Evolutionary conservation across 2,113 vertebrate species (phyloP).

Genomic region (Bufo bufo): DNA sequence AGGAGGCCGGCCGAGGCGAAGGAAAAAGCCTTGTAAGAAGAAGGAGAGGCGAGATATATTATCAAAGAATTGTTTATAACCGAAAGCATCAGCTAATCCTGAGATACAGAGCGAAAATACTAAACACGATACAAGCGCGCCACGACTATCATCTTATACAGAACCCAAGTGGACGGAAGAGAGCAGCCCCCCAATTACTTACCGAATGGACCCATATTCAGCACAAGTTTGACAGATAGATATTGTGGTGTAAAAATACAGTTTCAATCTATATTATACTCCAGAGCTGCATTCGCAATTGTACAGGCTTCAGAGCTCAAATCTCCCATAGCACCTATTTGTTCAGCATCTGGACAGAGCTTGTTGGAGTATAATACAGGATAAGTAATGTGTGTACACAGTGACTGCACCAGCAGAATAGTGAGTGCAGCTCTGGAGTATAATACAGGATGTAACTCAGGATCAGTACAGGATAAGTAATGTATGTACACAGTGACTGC

Average conservation of each 20-base stretch:
- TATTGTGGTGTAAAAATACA: not conserved
- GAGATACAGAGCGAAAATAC: not conserved
- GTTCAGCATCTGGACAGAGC: too few species aligned
- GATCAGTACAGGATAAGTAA: too few species aligned
- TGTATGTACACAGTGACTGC: too few species aligned
- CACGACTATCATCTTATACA: not conserved
- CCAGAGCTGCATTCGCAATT: not conserved
- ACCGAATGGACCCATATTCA: too few species aligned
- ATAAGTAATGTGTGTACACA: too few species aligned
- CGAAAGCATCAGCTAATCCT: not conserved
- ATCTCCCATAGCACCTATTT: too few species aligned
- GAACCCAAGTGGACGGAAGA: not conserved
- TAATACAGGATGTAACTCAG: too few species aligned
- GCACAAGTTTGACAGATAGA: not conserved
- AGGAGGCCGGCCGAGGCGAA: not conserved
- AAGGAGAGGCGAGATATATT: not conserved
- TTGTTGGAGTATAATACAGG: too few species aligned
- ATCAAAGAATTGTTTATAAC: slow-evolving; percentile 42
- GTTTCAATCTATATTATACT: not conserved
- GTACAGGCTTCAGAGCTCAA: not conserved
- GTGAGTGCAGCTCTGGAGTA: too few species aligned
- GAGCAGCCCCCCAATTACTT: not conserved
- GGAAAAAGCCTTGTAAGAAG: not conserved
- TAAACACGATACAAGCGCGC: not conserved
- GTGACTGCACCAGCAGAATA: too few species aligned